Evolutionary conservation across 2,797 vertebrate genomes (phyloP).

Genomic region (Anolis apletophallus): DNA sequence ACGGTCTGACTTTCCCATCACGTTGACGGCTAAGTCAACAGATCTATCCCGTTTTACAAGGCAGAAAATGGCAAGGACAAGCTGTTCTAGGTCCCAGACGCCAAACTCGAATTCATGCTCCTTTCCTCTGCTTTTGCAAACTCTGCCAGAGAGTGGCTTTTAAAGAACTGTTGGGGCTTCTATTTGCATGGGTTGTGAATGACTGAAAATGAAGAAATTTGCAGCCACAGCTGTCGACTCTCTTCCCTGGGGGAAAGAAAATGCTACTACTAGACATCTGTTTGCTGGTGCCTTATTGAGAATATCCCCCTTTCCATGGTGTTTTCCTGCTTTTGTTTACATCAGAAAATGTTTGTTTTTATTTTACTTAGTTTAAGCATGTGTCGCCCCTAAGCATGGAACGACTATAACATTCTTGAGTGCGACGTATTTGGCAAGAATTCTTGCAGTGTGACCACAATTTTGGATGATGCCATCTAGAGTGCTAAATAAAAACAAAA

Average conservation of each 20-base stretch:
- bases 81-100: constrained; percentile 14
- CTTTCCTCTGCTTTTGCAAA: neutral
- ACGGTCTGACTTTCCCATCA: constrained; percentile 21
- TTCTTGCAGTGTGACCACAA: neutral
- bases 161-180: neutral
- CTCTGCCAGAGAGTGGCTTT: neutral
- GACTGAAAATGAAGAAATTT: neutral
- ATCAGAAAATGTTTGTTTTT: neutral
- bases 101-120: neutral
- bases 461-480: neutral
- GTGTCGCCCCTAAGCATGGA: neutral
- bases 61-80: neutral
- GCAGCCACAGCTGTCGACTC: too few relatives aligned
- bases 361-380: neutral
- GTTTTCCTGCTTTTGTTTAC: neutral
- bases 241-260: neutral
- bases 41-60: constrained; percentile 20
- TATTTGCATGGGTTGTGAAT: neutral
- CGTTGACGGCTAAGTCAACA: constrained; percentile 6
- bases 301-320: neutral
- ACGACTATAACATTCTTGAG: neutral
- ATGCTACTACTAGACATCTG: too few relatives aligned
- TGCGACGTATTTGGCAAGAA: neutral
- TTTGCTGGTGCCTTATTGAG: neutral
- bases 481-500: constrained; percentile 5